phyloP scores from a whole-genome alignment of 2,888 invertebrate genomes.

The Agapostemon virescens region DNA sequence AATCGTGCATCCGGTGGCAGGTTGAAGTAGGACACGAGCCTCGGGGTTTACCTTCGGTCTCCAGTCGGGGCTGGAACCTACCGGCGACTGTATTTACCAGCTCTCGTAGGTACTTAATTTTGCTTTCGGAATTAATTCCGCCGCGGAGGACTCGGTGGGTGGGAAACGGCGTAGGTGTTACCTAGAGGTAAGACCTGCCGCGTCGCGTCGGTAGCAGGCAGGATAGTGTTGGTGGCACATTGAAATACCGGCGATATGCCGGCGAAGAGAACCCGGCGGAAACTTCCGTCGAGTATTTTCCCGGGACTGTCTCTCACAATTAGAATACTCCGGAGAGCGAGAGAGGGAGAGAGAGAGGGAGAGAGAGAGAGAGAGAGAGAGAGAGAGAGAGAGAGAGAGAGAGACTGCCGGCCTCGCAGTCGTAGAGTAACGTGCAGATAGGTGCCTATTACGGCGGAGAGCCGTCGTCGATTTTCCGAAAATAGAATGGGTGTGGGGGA shows the following conservation, averaged over 20 bases:
- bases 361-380: neutral
- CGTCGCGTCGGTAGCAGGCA: slow-evolving; percentile 31
- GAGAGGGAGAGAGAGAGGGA: neutral
- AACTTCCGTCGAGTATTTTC: slow-evolving; percentile 78
- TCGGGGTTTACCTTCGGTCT: slow-evolving; percentile 59
- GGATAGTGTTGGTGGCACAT: slow-evolving; percentile 73
- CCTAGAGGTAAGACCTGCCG: slow-evolving; percentile 65
- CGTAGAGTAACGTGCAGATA: slow-evolving; percentile 68
- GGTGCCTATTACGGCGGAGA: slow-evolving; percentile 63
- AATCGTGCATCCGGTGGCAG: slow-evolving; percentile 37
- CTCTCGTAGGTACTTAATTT: slow-evolving; percentile 77
- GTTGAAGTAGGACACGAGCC: slow-evolving; percentile 46
- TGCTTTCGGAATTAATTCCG: slow-evolving; percentile 77
- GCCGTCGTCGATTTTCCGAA: slow-evolving; percentile 63
- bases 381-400: neutral
- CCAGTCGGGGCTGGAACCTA: slow-evolving; percentile 40
- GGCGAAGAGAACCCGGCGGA: slow-evolving; percentile 65
- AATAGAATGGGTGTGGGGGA: slow-evolving; percentile 49
- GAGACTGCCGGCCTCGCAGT: slow-evolving; percentile 69
- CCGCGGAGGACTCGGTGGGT: slow-evolving; percentile 49
- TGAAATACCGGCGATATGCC: slow-evolving; percentile 72
- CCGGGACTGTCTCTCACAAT: slow-evolving; percentile 78
- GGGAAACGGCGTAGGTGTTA: slow-evolving; percentile 64
- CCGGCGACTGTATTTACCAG: slow-evolving; percentile 74
- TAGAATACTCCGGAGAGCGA: slow-evolving; percentile 74